Evolutionary conservation across 2,797 vertebrate species (phyloP), one percentile per base, ranked within the genome.

Genomic region (Cynodonichthys magdalenae): DNA sequence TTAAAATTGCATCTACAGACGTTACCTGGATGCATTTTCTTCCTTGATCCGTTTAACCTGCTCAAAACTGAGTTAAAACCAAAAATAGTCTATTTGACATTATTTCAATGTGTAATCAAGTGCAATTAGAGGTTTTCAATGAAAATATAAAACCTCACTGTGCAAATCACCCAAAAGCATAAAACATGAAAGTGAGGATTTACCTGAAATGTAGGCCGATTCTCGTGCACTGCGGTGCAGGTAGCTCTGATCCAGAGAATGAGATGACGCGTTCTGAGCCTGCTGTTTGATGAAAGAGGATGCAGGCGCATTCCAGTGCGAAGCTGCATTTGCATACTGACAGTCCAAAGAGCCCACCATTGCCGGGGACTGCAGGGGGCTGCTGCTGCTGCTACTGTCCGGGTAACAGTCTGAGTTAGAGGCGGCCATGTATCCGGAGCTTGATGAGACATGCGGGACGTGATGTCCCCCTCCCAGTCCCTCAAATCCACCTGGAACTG

Each of bases 281-380:
- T 96, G 95, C 85, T 97, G 96, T 83, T 97, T 99, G 87, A 96
- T 94, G 89, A 97, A 98, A 28, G 96, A 91, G 12, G 96, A 93
- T 4, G 95, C 94, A 1, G 96, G 91, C 28, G 96, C 90, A 71
- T 94, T 92, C 96, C 96, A 98, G 76, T 95, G 96, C 28, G 95
- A 93, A 9, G 95, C 88, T 15, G 94, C 88, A 76, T 94, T 95
- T 42, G 92, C 90, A 69, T 96, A 97, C 0, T 95, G 96, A 78
- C 95, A 95, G 77, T 98, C 97, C 89, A 98, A 84, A 41, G 95
- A 85, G 58, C 95, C 95, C 46, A 92, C 92, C 93, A 96, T 90
- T 27, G 94, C 92, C 1, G 94, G 90, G 15, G 96, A 95, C 54
- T 96, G 96, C 80, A 96, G 89, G 0, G 95, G 94, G 82, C 96